Percentiles rank a stretch among this genome's conserved stretches.
These are phyloP conservation scores for Drosophila bunnanda DNA, from an alignment of 2,888 invertebrate genomes.

Conservation along the genomic window DNA sequence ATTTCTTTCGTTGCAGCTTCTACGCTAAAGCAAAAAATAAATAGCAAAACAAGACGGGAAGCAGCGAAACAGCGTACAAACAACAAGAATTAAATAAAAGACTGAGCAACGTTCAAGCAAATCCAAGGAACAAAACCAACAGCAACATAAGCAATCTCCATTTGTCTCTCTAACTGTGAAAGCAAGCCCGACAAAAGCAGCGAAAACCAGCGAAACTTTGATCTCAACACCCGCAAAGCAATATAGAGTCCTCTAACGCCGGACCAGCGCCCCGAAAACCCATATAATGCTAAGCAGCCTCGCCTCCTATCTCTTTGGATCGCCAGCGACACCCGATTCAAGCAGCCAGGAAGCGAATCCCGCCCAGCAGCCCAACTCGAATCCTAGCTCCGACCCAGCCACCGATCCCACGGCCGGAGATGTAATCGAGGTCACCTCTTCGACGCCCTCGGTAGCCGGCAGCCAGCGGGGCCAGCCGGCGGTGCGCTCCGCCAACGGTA, in stretches of 20 bases:
- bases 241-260: conserved; percentile 48
- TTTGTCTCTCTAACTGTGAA: conserved; percentile 31
- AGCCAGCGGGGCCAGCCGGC: conserved; percentile 46
- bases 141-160: conserved; percentile 66
- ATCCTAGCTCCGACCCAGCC: conserved; percentile 33
- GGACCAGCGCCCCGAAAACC: conserved; percentile 39
- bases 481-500: conserved; percentile 51
- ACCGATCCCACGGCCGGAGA: conserved; percentile 61
- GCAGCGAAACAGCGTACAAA: conserved; percentile 52
- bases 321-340: conserved; percentile 78
- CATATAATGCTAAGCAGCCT: conserved; percentile 87
- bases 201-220: conserved; percentile 45
- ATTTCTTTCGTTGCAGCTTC: conserved; percentile 28
- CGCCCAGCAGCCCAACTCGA: conserved; percentile 44
- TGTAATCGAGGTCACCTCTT: conserved; percentile 79
- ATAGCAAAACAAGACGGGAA: conserved; percentile 27
- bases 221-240: conserved; percentile 67
- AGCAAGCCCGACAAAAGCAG: conserved; percentile 10
- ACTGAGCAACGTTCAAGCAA: conserved; percentile 64
- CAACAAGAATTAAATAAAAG: conserved; percentile 60
- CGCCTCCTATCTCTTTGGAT: conserved; percentile 86
- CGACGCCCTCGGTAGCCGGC: conserved; percentile 82
- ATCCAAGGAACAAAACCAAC: conserved; percentile 56
- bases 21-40: conserved; percentile 23
- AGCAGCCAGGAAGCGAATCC: conserved; percentile 55